phyloP scores from a whole-genome alignment of 1,140 invertebrate species.

The Tachypleus tridentatus region DNA sequence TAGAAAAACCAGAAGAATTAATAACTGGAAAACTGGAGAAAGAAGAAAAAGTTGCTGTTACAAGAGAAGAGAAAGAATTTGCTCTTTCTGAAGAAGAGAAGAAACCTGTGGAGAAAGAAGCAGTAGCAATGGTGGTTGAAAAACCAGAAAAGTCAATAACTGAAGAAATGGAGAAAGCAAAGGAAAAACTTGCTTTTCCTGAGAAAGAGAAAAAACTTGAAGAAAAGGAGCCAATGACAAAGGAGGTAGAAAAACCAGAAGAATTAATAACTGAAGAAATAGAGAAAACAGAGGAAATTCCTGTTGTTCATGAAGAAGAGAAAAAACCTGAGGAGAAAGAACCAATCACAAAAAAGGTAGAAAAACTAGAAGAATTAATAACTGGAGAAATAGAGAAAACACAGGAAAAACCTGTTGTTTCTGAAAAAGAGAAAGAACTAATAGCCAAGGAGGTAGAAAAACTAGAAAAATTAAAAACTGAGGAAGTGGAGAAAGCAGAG shows the following conservation, averaged over 20 bases:
- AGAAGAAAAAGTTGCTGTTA: too few species aligned
- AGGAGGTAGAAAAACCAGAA: too few species aligned
- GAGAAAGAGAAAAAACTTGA: constrained; percentile 20
- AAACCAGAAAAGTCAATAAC: constrained; percentile 9
- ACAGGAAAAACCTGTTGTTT: constrained; percentile 12
- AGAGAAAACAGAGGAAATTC: too few species aligned
- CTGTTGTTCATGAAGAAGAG: too few species aligned
- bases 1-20: too few species aligned
- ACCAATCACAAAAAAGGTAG: constrained; percentile 11
- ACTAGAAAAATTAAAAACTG: constrained; percentile 1
- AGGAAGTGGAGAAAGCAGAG: too few species aligned
- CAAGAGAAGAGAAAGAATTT: too few species aligned
- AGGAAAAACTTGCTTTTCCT: constrained; percentile 21
- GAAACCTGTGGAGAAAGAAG: too few species aligned
- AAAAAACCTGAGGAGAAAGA: constrained; percentile 11
- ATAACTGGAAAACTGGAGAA: too few species aligned
- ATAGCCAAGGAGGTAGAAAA: constrained; percentile 1
- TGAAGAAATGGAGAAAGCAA: constrained; percentile 19
- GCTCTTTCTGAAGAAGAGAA: too few species aligned
- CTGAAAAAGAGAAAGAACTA: constrained; percentile 16
- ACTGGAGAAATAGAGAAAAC: too few species aligned
- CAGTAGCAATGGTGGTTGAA: constrained; percentile 32
- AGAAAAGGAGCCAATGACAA: constrained; percentile 8
- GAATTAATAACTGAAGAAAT: too few species aligned
- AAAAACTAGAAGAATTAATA: constrained; percentile 10